Evolutionary conservation across 1,140 invertebrate genomes (phyloP), one percentile per base, ranked within the genome.

Genomic region (Apis dorsata): DNA sequence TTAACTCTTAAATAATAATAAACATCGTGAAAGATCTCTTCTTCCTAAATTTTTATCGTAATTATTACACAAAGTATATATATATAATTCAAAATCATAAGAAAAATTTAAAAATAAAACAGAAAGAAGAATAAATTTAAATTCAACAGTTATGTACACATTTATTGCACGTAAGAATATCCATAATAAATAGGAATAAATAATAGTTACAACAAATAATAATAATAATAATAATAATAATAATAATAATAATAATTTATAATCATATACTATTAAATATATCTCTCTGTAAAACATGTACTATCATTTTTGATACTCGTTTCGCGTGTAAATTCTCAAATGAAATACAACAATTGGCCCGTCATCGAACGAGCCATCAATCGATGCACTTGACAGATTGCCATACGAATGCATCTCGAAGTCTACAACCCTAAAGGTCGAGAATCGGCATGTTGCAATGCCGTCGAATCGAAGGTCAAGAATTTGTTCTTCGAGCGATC

Each of bases 131-230:
- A 44, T 62, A 53, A 12, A 11, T n/a, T 74, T 9, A 80, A 80
- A 80, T 84, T 84, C 77, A 84, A 84, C 77, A 74, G 73, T 59
- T 85, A 78, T 78, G 69, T 83, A 85, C 74, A 85, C 8, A 15
- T 85, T 85, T 85, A 85, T 85, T 85, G 19, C 51, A n/a, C 24
- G 78, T 84, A 84, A 84, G 63, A 84, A 84, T 63, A 83, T 69
- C 55, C 78, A 86, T 82, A 86, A 80, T 86, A 77, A 85, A 82
- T 84, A 86, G 65, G 74, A 85, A 86, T 73, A 79, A 79, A 78
- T 73, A 73, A 24, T 62, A 74, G 57, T 75, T 69, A 79, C 17
- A 28, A 59, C 59, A 72, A 66, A 34, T 28, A 68, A 66, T 73
- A 71, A 77, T 49, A 34, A 24, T 62, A 74, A 62, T 75, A 73